A percentile compares a stretch with the other conserved stretches of the same genome.
phyloP scores from a whole-genome alignment of 2,888 invertebrate genomes.

The Cinara cedri region DNA sequence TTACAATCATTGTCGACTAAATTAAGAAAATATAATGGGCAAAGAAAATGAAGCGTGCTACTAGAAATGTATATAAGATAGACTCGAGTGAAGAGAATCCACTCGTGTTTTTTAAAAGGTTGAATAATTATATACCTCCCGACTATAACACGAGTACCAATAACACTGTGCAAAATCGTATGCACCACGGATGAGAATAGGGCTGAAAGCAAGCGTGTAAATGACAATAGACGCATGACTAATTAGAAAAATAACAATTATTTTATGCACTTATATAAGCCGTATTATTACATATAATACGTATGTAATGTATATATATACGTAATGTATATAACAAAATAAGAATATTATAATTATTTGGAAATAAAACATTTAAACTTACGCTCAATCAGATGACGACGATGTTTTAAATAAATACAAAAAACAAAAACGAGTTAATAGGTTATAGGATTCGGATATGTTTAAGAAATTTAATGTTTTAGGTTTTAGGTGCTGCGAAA shows the following conservation, averaged over 20 bases:
- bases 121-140: background rate
- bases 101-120: conserved; percentile 1
- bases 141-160: conserved; percentile 4
- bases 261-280: background rate
- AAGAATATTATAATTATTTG: no score
- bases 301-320: no score
- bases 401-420: no score
- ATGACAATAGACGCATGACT: background rate
- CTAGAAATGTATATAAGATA: background rate
- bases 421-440: no score
- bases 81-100: background rate
- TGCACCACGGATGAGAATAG: background rate
- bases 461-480: no score
- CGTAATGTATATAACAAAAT: no score
- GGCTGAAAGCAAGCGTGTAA: background rate
- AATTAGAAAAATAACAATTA: conserved; percentile 11
- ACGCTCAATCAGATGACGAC: no score
- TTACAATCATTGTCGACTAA: background rate
- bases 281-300: no score
- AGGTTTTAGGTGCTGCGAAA: no score
- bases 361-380: no score
- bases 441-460: no score
- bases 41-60: background rate
- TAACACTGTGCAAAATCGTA: background rate
- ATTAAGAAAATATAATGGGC: conserved; percentile 31